phyloP scores from a whole-genome alignment of 2,888 invertebrate genomes.

The Malthinus flaveolus region DNA sequence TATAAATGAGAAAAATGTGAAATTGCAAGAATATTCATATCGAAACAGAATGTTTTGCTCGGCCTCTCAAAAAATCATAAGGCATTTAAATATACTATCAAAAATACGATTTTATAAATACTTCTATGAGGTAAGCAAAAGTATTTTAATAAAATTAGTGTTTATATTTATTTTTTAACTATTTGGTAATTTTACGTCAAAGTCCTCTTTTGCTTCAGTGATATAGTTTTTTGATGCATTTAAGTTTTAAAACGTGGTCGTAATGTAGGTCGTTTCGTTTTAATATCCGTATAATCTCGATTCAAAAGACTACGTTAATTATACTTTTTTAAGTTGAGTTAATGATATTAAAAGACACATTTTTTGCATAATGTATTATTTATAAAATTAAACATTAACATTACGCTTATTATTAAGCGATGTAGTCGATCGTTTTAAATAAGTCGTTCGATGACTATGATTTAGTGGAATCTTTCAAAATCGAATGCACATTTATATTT shows the following conservation, averaged over 20 bases:
- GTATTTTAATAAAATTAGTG: background rate
- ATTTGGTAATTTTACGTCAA: background rate
- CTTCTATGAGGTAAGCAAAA: slow-evolving; percentile 47
- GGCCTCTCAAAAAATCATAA: slow-evolving; percentile 44
- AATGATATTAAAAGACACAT: no score
- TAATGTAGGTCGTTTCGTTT: no score
- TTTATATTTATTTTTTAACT: background rate
- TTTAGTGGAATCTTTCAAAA: no score
- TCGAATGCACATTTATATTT: no score
- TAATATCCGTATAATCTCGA: no score
- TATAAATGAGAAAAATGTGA: background rate
- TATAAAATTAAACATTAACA: no score
- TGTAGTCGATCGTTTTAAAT: no score
- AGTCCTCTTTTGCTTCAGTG: background rate
- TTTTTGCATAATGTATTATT: no score
- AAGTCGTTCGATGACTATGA: no score
- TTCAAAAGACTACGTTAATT: no score
- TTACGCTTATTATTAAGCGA: no score
- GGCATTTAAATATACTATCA: slow-evolving; percentile 43
- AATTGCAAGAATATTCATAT: background rate
- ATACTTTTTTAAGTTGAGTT: no score
- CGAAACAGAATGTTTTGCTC: slow-evolving; percentile 43
- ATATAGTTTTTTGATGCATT: background rate
- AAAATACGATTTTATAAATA: slow-evolving; percentile 46
- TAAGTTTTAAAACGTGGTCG: background rate